Base-by-base conservation (phyloP, 2,888 invertebrate species). In the Lepidochrysops patricia region DNA sequence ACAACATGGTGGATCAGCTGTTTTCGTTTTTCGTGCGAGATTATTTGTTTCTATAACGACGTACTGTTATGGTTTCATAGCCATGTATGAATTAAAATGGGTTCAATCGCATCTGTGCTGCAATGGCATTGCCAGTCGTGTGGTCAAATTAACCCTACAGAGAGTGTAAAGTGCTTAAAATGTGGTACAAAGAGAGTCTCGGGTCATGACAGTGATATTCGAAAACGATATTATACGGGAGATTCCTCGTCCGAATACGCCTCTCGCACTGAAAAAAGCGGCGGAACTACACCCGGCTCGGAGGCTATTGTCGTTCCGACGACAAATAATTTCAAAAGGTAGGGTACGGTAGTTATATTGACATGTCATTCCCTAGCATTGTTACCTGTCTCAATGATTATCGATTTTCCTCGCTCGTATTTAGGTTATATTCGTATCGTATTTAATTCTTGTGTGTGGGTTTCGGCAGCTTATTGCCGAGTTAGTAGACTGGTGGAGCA, bases 111-210 rank as follows among this genome's bases (percentile, higher is more conserved):
- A 90, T 96, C 96, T 84, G 96, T 96, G 90, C 93, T 96, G 85
- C 96, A 96, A 91, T 97, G 96, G 96, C 94, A 95, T 91, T 96
- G 96, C 91, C 92, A 92, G 84, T 92, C 93, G 87, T 96, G 96
- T 91, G 93, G 94, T 89, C 92, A 94, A 87, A 96, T 96, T 88
- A 96, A 96, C 86, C 95, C 96, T 69, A 96, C 95, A 67, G 96
- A 96, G 89, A 93, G 93, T 84, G 90, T 92, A 72, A 93, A 92
- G 90, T 96, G 96, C 88, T 91, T 94, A 90, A 93, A 95, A 91
- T 96, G 96, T 90, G 95, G 94, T 72, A 91, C 91, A 76, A 90
- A 91, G 79, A 90, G 93, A 75, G 90, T 91, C 80, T 85, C 89
- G 72, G 82, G 85, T 89, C 90, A 90, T 90, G 90, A 90, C 90